phyloP scores from a whole-genome alignment of 1,140 invertebrate genomes.

The Calephelis nemesis region DNA sequence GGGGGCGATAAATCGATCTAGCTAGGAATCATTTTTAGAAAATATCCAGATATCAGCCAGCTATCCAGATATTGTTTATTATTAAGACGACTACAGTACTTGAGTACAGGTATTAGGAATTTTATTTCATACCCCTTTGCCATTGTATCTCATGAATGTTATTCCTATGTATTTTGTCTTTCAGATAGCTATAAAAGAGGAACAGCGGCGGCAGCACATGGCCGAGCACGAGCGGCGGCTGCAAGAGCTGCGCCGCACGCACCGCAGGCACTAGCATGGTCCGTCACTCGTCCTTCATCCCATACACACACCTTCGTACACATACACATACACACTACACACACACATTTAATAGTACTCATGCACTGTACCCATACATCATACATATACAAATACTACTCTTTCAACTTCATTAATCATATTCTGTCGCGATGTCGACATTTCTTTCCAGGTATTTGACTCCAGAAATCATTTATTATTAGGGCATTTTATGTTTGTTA shows the following conservation, averaged over 20 bases:
- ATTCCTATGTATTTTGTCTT: neutral
- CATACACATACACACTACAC: neutral
- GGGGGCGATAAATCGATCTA: no score
- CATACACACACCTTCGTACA: constrained; percentile 28
- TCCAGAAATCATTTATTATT: constrained; percentile 2
- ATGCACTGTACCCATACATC: constrained; percentile 25
- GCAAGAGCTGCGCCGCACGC: constrained; percentile 83
- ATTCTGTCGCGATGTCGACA: constrained; percentile 40
- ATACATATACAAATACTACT: constrained; percentile 24
- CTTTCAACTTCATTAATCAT: constrained; percentile 37
- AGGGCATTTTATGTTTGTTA: constrained; percentile 18
- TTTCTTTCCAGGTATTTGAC: constrained; percentile 52
- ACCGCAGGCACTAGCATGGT: constrained; percentile 75
- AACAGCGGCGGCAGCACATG: constrained; percentile 90
- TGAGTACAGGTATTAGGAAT: no score
- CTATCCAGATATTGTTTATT: no score
- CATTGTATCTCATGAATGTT: no score
- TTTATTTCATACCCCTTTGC: no score
- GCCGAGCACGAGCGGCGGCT: constrained; percentile 89
- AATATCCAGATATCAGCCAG: no score
- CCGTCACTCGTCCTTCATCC: constrained; percentile 48
- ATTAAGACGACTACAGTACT: no score
- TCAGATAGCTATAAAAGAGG: constrained; percentile 92
- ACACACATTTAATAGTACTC: constrained; percentile 17
- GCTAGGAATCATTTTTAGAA: no score